phyloP scores from a whole-genome alignment of 2,797 vertebrate genomes.

The Heliangelus exortis region DNA sequence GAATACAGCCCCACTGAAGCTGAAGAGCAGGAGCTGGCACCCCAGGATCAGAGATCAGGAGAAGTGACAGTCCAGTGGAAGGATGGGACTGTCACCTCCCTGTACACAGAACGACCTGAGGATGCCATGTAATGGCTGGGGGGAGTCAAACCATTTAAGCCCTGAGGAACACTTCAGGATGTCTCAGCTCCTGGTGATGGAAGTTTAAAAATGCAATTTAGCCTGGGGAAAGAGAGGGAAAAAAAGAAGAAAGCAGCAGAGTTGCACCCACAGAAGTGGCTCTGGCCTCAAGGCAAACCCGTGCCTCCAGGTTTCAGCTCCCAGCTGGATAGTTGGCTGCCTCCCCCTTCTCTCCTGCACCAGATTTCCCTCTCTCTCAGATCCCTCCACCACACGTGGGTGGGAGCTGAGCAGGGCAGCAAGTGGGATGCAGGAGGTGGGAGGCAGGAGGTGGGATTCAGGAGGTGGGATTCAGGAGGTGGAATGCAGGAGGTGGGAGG shows the following conservation, averaged over 20 bases:
- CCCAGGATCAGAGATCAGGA: conserved; percentile 57
- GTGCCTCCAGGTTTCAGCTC: neutral
- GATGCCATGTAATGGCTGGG: conserved; percentile 34
- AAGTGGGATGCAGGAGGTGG: neutral
- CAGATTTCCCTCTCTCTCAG: neutral
- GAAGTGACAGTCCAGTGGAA: conserved; percentile 82
- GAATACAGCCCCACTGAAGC: neutral
- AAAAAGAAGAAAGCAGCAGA: neutral
- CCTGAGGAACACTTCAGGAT: neutral
- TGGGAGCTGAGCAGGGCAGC: neutral
- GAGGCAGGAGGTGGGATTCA: neutral
- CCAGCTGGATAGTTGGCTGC: neutral
- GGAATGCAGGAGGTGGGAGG: neutral
- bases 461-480: too few species aligned
- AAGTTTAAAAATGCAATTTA: neutral
- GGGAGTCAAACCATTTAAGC: neutral
- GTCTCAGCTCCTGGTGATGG: neutral
- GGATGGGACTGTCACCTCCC: conserved; percentile 77
- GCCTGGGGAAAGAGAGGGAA: neutral
- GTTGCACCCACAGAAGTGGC: neutral
- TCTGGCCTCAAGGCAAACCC: neutral
- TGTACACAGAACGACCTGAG: conserved; percentile 68
- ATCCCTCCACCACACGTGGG: neutral
- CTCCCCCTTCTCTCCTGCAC: neutral
- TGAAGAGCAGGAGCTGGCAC: neutral